A percentile compares a stretch with the other conserved stretches of the same genome.
Evolutionary conservation across 2,797 vertebrate species (phyloP).

Genomic region (Cheirogaleus major): DNA sequence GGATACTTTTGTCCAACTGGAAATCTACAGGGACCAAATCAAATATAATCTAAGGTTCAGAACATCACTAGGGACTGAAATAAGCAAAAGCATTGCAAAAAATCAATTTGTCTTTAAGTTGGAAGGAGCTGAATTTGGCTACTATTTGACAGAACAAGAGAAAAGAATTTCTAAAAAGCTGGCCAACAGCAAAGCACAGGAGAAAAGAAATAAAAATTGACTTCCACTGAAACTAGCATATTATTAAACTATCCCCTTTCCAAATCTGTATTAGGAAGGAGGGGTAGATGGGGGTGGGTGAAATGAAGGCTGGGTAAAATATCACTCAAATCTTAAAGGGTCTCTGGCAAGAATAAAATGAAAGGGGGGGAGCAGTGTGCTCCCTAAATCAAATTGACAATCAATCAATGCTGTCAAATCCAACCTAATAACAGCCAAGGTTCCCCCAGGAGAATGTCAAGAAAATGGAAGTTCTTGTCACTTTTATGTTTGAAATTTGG

Average conservation of each 20-base stretch:
- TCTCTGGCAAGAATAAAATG: constrained; percentile 52
- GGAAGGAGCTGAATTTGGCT: not conserved
- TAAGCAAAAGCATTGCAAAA: not conserved
- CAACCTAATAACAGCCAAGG: constrained; percentile 80
- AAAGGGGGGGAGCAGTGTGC: constrained; percentile 47
- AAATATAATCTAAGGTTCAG: not conserved
- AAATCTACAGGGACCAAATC: not conserved
- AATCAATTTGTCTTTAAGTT: constrained; percentile 18
- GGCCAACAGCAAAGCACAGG: not conserved
- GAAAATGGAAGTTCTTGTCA: constrained; percentile 85
- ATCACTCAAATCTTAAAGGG: constrained; percentile 37
- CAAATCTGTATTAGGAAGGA: constrained; percentile 17
- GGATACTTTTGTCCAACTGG: not conserved
- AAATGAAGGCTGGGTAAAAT: constrained; percentile 1
- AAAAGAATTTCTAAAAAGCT: constrained; percentile 19
- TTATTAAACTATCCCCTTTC: constrained; percentile 57
- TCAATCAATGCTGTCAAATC: constrained; percentile 84
- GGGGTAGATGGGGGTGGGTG: not conserved
- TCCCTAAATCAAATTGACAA: constrained; percentile 83
- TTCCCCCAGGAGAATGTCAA: constrained; percentile 83
- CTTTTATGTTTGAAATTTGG: constrained; percentile 79
- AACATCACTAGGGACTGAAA: not conserved
- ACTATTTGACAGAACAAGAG: not conserved
- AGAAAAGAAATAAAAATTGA: constrained; percentile 39
- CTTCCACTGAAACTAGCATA: constrained; percentile 5